phyloP scores from a whole-genome alignment of 2,797 vertebrate species.

The Anguilla obscura region DNA sequence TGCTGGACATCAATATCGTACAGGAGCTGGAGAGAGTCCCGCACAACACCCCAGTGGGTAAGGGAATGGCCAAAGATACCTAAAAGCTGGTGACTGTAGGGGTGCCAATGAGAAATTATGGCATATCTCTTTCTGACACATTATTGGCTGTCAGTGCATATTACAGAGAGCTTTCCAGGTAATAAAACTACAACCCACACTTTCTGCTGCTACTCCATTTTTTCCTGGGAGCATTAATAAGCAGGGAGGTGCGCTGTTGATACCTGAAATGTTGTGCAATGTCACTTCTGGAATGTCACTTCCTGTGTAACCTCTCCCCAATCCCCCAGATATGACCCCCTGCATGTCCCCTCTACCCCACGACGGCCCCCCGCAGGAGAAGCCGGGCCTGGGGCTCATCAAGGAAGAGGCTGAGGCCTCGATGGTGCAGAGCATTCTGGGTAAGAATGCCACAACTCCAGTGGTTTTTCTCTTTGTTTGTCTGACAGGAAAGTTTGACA shows the following conservation, averaged over 20 bases:
- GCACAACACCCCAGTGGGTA: conserved; percentile 90
- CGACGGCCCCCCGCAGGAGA: conserved; percentile 78
- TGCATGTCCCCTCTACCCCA: conserved; percentile 89
- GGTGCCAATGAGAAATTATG: background rate
- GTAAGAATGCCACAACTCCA: conserved; percentile 66
- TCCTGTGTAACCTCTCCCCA: conserved; percentile 15
- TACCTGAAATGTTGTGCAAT: background rate
- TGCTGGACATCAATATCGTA: conserved; percentile 96
- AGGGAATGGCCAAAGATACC: conserved; percentile 49
- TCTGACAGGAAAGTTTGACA: background rate
- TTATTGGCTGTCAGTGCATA: background rate
- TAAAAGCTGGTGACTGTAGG: background rate
- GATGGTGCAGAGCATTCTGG: conserved; percentile 73
- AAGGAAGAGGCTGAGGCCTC: conserved; percentile 77
- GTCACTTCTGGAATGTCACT: background rate
- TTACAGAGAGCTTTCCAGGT: background rate
- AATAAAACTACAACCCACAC: background rate
- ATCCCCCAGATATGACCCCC: conserved; percentile 84
- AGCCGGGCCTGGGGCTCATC: conserved; percentile 70
- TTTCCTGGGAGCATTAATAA: background rate
- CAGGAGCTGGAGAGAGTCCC: conserved; percentile 94
- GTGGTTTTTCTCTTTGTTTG: background rate
- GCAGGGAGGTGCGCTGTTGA: background rate
- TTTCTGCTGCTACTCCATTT: conserved; percentile 17
- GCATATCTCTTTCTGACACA: background rate